A percentile compares a stretch with the other conserved stretches of the same genome.
Conservation (phyloP, 2,888 invertebrate species). For the Dastarcus helophoroides region DNA sequence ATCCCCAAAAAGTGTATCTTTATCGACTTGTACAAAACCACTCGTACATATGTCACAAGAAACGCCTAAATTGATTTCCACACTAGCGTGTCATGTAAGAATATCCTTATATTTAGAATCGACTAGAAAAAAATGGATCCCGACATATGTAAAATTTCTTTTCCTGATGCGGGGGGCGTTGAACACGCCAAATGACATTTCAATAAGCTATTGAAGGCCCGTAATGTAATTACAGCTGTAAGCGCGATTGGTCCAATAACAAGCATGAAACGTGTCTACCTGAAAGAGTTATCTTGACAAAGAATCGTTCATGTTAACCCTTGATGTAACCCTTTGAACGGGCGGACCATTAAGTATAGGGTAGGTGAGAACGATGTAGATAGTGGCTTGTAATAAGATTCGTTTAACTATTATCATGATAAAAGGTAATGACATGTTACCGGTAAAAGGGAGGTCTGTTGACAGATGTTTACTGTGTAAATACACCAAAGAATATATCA, state of each 20-base stretch:
- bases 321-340: constrained; percentile 21
- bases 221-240: constrained; percentile 18
- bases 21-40: no score
- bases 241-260: constrained; percentile 20
- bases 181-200: constrained; percentile 1
- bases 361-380: constrained; percentile 24
- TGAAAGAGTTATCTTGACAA: constrained; percentile 15
- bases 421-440: constrained; percentile 36
- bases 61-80: no score
- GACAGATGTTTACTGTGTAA: constrained; percentile 38
- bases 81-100: no score
- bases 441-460: constrained; percentile 34
- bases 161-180: no score
- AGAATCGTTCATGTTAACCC: constrained; percentile 15
- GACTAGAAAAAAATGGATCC: no score
- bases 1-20: no score
- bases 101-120: no score
- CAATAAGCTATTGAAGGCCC: neutral
- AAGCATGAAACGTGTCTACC: constrained; percentile 13
- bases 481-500: constrained; percentile 16
- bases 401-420: constrained; percentile 30
- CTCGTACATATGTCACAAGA: no score
- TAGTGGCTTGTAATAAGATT: constrained; percentile 27
- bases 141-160: no score
- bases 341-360: constrained; percentile 24